Evolutionary conservation across 2,113 vertebrate species (phyloP), one percentile per base, ranked within the genome.

Genomic region (Micronycteris hirsuta): DNA sequence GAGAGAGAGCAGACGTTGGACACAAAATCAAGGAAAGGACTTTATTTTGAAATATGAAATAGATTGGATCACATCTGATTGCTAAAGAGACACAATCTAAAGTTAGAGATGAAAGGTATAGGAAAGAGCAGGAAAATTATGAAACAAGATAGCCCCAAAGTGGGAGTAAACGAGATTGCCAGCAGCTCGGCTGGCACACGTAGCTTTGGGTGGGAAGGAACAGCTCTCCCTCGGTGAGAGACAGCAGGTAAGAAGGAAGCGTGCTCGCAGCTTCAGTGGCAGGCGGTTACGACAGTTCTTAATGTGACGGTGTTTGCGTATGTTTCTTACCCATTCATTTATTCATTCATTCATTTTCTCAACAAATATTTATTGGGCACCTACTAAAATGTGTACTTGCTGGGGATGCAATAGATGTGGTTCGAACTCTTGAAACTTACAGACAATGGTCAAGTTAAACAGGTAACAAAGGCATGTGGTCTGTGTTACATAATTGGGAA

Each of bases 11-110:
- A 65, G 45, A 88, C 26, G 14, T 3, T 36, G 61, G 52, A 28
- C 36, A 81, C 41, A 8, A 61, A 71, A 45, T 56, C 47, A 45
- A 38, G n/a, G 38, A 68, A 86, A 33, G 7, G 41, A 38, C 28
- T 90, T 84, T 4, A 77, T 8, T 65, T 84, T 84, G 31, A 80
- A 86, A 89, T 43, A 28, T 10, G 56, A 74, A 78, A 80, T 56
- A 54, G 17, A 78, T 67, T 36, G 36, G 33, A 28, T 36, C 13
- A 24, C 1, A 0, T 88, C 56, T 74, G 63, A 81, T n/a, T 70
- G 49, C 8, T 58, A 13, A 77, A 70, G 47, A 65, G 47, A 74
- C 93, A 81, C 1, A 26, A 26, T 3, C 82, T 17, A 49, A 68
- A 83, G 71, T 28, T 19, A 67, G 19, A 87, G 49, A 24, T 16